These are phyloP conservation scores for Amia ocellicauda DNA, from an alignment of 2,113 vertebrate species.

Conservation along the genomic window DNA sequence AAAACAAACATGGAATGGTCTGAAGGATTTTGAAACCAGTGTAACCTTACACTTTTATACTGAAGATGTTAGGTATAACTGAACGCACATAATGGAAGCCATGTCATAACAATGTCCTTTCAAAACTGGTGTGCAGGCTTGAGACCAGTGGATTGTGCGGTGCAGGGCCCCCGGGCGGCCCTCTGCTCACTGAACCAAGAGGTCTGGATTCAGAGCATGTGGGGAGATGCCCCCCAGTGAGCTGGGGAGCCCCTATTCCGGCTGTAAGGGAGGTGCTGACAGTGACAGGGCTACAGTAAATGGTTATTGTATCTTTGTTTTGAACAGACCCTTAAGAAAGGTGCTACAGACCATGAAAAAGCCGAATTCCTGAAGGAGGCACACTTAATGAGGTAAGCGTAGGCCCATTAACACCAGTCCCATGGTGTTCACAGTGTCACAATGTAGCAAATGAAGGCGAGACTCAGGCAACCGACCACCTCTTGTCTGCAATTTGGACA, in stretches of 20 bases:
- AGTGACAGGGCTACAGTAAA: slow-evolving; percentile 13
- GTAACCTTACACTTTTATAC: slow-evolving; percentile 25
- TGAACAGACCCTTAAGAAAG: slow-evolving; percentile 66
- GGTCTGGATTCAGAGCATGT: slow-evolving; percentile 3
- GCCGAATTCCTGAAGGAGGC: slow-evolving; percentile 74
- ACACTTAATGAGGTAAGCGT: slow-evolving; percentile 68
- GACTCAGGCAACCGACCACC: no score
- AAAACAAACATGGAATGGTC: neutral
- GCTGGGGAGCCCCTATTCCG: neutral
- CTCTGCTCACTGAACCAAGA: slow-evolving; percentile 21
- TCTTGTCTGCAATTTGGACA: no score
- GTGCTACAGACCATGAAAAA: slow-evolving; percentile 64
- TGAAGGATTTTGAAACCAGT: slow-evolving; percentile 3
- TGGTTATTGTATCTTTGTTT: slow-evolving; percentile 34
- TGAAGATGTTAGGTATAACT: slow-evolving; percentile 16
- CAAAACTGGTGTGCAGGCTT: slow-evolving; percentile 19
- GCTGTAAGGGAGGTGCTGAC: rapidly evolving
- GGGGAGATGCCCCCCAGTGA: neutral
- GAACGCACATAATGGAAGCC: slow-evolving; percentile 16
- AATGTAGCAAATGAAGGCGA: no score
- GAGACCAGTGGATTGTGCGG: slow-evolving; percentile 3
- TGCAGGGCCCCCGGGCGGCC: neutral
- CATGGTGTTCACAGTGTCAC: neutral
- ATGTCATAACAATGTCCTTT: slow-evolving; percentile 22
- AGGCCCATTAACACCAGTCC: slow-evolving; percentile 2